phyloP scores from a whole-genome alignment of 1,140 invertebrate genomes.

The Drosophila jambulina region DNA sequence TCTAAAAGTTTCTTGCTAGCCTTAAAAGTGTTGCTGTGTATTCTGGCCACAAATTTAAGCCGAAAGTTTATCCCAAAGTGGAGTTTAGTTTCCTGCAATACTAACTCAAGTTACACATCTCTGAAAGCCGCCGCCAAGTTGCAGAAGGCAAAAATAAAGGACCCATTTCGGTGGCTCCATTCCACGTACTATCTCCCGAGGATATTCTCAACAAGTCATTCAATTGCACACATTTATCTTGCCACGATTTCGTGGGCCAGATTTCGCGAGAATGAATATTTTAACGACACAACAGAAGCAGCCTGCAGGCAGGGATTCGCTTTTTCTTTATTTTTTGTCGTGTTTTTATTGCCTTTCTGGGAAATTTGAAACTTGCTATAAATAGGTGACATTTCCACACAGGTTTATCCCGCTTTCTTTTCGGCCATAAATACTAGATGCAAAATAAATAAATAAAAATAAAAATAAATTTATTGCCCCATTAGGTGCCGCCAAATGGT shows the following conservation, averaged over 20 bases:
- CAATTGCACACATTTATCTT: constrained; percentile 33
- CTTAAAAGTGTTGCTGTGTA: not conserved
- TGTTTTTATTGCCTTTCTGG: constrained; percentile 9
- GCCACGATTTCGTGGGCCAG: constrained; percentile 18
- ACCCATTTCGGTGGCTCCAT: not conserved
- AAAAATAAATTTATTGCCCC: constrained; percentile 25
- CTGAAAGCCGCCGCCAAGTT: not conserved
- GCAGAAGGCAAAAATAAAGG: not conserved
- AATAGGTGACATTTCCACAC: constrained; percentile 27
- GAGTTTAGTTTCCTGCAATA: not conserved
- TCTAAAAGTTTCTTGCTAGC: not conserved
- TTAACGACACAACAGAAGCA: constrained; percentile 14
- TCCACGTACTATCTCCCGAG: constrained; percentile 4
- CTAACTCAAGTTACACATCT: constrained; percentile 8
- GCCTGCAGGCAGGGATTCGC: constrained; percentile 3
- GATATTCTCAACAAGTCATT: constrained; percentile 32
- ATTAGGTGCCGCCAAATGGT: constrained; percentile 21
- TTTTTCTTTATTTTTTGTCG: not conserved
- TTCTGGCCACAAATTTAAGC: constrained; percentile 8
- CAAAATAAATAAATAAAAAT: not conserved
- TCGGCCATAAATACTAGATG: constrained; percentile 20
- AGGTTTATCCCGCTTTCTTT: constrained; percentile 2
- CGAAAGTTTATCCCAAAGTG: not conserved
- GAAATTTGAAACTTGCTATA: constrained; percentile 25
- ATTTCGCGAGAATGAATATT: constrained; percentile 27